A percentile compares a stretch with the other conserved stretches of the same genome.
These are phyloP conservation scores for Horisme vitalbata DNA, from an alignment of 2,888 invertebrate species.

Conservation along the genomic window DNA sequence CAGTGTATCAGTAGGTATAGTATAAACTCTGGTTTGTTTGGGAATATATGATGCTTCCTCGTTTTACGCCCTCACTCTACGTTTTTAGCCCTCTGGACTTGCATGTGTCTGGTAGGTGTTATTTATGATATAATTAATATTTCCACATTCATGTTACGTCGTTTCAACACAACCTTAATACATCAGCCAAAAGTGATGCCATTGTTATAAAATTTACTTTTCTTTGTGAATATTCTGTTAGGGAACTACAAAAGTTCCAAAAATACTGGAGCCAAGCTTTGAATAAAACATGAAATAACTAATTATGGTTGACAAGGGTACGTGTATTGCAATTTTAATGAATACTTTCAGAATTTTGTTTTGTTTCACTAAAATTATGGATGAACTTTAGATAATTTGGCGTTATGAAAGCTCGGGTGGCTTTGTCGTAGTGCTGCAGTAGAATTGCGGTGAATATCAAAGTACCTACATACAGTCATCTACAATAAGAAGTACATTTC, in stretches of 20 bases:
- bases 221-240: constrained; percentile 19
- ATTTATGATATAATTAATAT: too few species aligned
- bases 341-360: background rate
- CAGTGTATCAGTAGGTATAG: too few species aligned
- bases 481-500: too few species aligned
- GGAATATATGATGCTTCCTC: too few species aligned
- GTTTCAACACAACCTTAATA: constrained; percentile 23
- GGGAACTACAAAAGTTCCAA: constrained; percentile 9
- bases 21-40: too few species aligned
- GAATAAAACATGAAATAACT: constrained; percentile 28
- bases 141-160: constrained; percentile 16
- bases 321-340: constrained; percentile 13
- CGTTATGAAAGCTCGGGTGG: background rate
- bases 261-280: constrained; percentile 9
- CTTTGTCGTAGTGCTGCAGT: background rate
- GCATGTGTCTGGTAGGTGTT: too few species aligned
- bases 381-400: constrained; percentile 2
- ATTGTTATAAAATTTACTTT: constrained; percentile 18
- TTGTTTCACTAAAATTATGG: background rate
- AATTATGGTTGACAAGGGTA: constrained; percentile 32
- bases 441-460: too few species aligned
- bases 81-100: too few species aligned
- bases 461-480: too few species aligned
- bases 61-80: too few species aligned
- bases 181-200: constrained; percentile 22